A percentile compares a stretch with the other conserved stretches of the same genome.
Evolutionary conservation across 2,113 vertebrate genomes (phyloP).

Genomic region (Calypte anna): DNA sequence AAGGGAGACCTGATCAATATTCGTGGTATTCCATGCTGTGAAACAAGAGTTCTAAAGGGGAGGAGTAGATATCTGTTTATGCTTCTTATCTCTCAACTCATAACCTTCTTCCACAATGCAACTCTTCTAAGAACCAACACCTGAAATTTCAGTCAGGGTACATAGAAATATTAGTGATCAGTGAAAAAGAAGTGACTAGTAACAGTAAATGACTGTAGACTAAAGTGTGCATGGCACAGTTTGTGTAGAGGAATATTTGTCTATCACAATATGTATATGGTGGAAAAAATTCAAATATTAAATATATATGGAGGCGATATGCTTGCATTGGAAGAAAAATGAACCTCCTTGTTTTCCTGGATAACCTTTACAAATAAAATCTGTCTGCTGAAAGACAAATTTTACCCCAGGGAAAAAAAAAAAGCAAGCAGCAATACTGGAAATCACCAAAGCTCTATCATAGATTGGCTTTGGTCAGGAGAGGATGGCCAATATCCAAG

Average conservation of each 20-base stretch:
- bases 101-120: neutral
- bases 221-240: neutral
- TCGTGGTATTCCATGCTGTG: neutral
- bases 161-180: neutral
- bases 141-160: neutral
- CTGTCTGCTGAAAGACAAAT: neutral
- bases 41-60: neutral
- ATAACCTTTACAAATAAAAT: neutral
- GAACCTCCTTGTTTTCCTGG: neutral
- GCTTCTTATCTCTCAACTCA: neutral
- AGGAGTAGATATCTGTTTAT: neutral
- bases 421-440: neutral
- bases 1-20: neutral
- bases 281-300: neutral
- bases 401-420: neutral
- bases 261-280: neutral
- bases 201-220: neutral
- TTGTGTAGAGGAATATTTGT: neutral
- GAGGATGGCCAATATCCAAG: neutral
- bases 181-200: neutral
- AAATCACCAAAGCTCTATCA: neutral
- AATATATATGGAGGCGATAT: neutral
- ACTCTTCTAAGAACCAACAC: neutral
- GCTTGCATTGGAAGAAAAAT: neutral
- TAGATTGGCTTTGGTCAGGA: neutral